Percentiles rank a stretch among this genome's conserved stretches.
Evolutionary conservation across 2,113 vertebrate genomes (phyloP).

Genomic region (Brienomyrus brachyistius): DNA sequence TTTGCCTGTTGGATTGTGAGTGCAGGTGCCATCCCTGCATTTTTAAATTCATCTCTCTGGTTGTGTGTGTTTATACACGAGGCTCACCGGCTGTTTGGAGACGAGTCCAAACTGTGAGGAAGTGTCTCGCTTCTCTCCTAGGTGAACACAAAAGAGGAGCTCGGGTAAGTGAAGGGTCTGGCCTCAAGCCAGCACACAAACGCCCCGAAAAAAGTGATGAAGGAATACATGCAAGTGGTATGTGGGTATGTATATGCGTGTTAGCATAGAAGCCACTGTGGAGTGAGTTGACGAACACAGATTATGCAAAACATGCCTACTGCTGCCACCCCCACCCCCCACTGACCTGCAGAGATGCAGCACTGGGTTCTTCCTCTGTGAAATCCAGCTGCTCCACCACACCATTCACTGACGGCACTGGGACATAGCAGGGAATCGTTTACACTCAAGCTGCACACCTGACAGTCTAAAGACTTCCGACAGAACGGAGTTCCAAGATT

Average conservation of each 20-base stretch:
- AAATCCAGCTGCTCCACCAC: slow-evolving; percentile 67
- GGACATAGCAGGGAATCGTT: background rate
- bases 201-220: background rate
- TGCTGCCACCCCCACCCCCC: background rate
- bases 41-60: background rate
- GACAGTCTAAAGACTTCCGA: background rate
- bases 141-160: slow-evolving; percentile 13
- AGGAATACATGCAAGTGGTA: background rate
- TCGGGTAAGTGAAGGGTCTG: background rate
- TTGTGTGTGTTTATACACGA: background rate
- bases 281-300: background rate
- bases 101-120: slow-evolving; percentile 40
- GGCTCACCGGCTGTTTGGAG: slow-evolving; percentile 41
- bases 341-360: slow-evolving; percentile 39
- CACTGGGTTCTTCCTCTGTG: slow-evolving; percentile 58
- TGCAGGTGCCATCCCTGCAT: background rate
- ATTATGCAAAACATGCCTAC: background rate
- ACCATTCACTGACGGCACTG: slow-evolving; percentile 52
- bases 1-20: background rate
- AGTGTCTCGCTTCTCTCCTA: slow-evolving; percentile 44
- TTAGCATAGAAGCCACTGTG: background rate
- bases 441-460: background rate
- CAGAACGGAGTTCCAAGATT: background rate
- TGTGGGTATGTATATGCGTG: background rate
- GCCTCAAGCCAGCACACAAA: background rate